Base-by-base conservation (phyloP, 2,113 vertebrate genomes). In the Sander lucioperca region DNA sequence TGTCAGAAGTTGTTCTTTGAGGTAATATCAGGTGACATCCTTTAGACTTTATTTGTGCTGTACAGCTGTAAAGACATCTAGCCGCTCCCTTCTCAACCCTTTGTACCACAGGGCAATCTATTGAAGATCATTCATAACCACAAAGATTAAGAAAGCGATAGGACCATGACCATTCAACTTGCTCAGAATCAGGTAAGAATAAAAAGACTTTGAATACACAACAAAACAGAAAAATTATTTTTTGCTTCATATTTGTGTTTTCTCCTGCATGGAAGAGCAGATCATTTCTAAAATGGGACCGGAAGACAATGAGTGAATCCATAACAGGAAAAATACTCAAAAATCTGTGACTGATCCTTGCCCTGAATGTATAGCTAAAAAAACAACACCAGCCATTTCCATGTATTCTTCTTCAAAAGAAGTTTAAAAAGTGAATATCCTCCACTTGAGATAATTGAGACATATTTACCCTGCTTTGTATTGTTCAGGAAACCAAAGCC, bases 21-120 rank as follows among this genome's bases (percentile, higher is more conserved):
- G 27, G 3, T 14, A 12, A 50, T 71, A 21, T 45, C 50, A 25
- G 7, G 16, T 12, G 11, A 65, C 25, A 65, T 70, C 23, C 19
- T 61, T 3, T 0, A 72, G 39, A 45, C 6, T 39, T 86, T 76
- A 86, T 84, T 75, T 61, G 25, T 53, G 23, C 43, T 65, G 59
- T 9, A 51, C 21, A 59, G 72, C 47, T 62, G n/a, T 86, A 73
- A 88, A 84, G 10, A 36, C 56, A 75, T 2, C 0, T 1, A 7
- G 53, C 77, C 91, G 50, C 90, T 86, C 86, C 93, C 36, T 86
- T 75, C 6, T 61, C 47, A 72, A 86, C 80, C 80, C 69, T 91
- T 79, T 79, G 84, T 36, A 90, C 89, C 83, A 59, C 27, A 65
- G 33, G 39, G 36, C 70, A 27, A 50, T 70, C 50, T 47, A n/a